Percentiles rank a stretch among this genome's conserved stretches.
Conservation (phyloP, 1,140 invertebrate species). For the Ptiloglossa arizonensis region DNA sequence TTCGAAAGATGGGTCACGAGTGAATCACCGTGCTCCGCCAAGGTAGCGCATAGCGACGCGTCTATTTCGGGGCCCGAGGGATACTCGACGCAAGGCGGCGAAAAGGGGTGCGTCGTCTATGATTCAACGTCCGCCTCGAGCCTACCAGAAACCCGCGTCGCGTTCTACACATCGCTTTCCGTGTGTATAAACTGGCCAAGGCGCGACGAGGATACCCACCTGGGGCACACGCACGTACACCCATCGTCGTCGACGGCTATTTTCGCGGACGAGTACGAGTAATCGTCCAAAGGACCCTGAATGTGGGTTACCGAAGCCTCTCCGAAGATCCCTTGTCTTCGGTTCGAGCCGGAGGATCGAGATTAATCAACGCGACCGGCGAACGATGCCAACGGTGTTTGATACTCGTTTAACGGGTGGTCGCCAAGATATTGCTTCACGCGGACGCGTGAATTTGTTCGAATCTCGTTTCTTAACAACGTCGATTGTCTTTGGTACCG, state of each 20-base stretch:
- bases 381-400: background rate
- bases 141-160: background rate
- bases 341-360: background rate
- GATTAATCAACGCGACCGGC: constrained; percentile 12
- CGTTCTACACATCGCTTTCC: background rate
- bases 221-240: background rate
- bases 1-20: constrained; percentile 71
- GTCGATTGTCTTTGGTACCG: background rate
- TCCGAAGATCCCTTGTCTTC: constrained; percentile 5
- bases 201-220: background rate
- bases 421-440: background rate
- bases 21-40: constrained; percentile 73
- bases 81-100: constrained; percentile 38
- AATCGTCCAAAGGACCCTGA: constrained; percentile 35
- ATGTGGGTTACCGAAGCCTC: constrained; percentile 31
- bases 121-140: constrained; percentile 65
- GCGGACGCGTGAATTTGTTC: background rate
- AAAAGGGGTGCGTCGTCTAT: constrained; percentile 63
- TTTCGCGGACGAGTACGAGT: constrained; percentile 52
- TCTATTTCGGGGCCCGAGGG: constrained; percentile 71
- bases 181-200: background rate
- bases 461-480: background rate
- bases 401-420: background rate
- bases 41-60: constrained; percentile 69
- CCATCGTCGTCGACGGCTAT: constrained; percentile 43